Evolutionary conservation across 2,797 vertebrate species (phyloP).

Genomic region (Holocentrus rufus): DNA sequence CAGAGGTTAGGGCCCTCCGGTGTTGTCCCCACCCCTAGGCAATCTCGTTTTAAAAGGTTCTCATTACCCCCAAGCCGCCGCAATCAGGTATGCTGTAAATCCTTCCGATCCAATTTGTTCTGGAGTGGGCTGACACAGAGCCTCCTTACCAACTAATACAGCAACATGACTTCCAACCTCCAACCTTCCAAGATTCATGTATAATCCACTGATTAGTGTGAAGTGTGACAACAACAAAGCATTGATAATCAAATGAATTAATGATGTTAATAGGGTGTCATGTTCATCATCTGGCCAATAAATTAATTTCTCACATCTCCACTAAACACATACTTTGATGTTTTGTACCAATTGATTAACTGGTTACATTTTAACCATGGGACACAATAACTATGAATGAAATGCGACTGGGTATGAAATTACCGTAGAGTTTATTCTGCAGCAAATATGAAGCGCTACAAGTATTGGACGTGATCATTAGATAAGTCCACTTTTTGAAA

Average conservation of each 20-base stretch:
- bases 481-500: background rate
- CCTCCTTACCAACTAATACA: conserved; percentile 38
- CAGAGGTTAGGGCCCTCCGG: conserved; percentile 46
- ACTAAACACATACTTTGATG: background rate
- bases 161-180: conserved; percentile 31
- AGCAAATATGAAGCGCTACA: background rate
- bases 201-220: conserved; percentile 48
- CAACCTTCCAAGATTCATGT: too few relatives aligned
- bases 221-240: conserved; percentile 16
- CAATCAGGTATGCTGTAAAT: conserved; percentile 67
- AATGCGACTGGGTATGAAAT: background rate
- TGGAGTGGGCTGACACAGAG: conserved; percentile 47
- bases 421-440: background rate
- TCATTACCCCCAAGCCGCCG: conserved; percentile 61
- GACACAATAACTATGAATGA: background rate
- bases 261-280: conserved; percentile 15
- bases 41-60: conserved; percentile 71
- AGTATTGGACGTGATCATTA: too few relatives aligned
- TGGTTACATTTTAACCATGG: background rate
- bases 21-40: conserved; percentile 53
- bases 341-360: background rate
- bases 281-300: conserved; percentile 36
- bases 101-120: conserved; percentile 68
- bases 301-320: conserved; percentile 31
- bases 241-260: conserved; percentile 34